Evolutionary conservation across 2,113 vertebrate species (phyloP).

Genomic region (Sitta europaea): DNA sequence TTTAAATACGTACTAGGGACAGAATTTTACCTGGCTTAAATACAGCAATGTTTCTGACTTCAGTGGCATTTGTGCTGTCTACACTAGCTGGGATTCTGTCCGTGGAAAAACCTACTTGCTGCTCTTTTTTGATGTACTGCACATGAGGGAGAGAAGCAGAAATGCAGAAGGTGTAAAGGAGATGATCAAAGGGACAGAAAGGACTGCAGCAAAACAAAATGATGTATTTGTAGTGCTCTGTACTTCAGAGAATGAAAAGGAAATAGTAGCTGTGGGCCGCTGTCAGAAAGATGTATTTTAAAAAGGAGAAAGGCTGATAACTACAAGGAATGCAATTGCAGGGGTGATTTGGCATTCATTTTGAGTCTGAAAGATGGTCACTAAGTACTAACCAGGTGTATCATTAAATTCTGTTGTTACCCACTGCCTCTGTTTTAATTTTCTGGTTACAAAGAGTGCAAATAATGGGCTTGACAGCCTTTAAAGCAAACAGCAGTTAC

Average conservation of each 20-base stretch:
- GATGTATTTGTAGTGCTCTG: conserved; percentile 33
- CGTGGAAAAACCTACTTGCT: neutral
- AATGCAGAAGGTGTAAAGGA: conserved; percentile 25
- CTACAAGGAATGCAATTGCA: neutral
- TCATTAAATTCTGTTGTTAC: neutral
- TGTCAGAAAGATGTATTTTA: conserved; percentile 16
- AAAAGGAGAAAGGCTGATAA: conserved; percentile 14
- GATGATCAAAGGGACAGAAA: conserved; percentile 24
- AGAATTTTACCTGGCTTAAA: neutral
- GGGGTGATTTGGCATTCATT: neutral
- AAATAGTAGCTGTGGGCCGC: neutral
- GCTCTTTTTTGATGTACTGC: neutral
- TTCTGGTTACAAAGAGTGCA: neutral
- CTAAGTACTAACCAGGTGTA: neutral
- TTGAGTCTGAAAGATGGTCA: neutral
- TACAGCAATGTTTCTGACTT: neutral
- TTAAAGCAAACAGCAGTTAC: neutral
- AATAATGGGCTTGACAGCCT: neutral
- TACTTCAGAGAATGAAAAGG: conserved; percentile 5
- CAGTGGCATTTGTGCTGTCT: neutral
- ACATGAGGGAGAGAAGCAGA: neutral
- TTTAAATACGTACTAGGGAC: neutral
- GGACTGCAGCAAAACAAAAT: conserved; percentile 37
- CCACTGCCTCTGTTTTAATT: neutral
- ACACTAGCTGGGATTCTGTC: neutral